Conservation (phyloP, 1,140 invertebrate genomes). For the Lordiphosa mommai region DNA sequence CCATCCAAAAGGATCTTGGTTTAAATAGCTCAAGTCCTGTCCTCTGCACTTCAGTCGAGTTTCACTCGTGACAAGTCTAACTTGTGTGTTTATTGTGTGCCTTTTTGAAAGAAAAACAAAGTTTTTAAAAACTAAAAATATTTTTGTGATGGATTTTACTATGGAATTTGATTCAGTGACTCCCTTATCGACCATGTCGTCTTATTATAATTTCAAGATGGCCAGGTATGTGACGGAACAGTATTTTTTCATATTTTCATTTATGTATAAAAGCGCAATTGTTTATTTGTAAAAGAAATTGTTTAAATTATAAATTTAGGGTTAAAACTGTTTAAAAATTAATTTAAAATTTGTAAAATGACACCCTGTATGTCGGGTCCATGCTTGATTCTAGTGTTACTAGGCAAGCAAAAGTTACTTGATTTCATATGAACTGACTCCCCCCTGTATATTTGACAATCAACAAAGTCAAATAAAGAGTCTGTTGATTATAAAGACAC, state of each 20-base stretch:
- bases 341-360: no score
- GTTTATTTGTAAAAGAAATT: slow-evolving; percentile 5
- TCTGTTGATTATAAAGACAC: not conserved
- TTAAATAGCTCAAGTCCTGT: slow-evolving; percentile 47
- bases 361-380: not conserved
- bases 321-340: no score
- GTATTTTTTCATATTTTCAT: not conserved
- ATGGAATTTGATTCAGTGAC: slow-evolving; percentile 38
- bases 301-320: not conserved
- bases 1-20: slow-evolving; percentile 11
- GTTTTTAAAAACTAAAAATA: slow-evolving; percentile 7
- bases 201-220: slow-evolving; percentile 55
- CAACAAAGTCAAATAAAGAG: not conserved
- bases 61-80: slow-evolving; percentile 66
- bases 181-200: slow-evolving; percentile 62
- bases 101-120: slow-evolving; percentile 11
- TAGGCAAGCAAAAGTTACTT: no score
- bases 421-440: no score
- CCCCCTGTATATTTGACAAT: no score
- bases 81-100: slow-evolving; percentile 50
- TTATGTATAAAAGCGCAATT: slow-evolving; percentile 34
- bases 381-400: not conserved
- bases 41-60: slow-evolving; percentile 53
- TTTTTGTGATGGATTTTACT: slow-evolving; percentile 52
- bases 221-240: slow-evolving; percentile 52